Base-by-base conservation (phyloP, 2,888 invertebrate species). In the Leptogaster cylindrica region DNA sequence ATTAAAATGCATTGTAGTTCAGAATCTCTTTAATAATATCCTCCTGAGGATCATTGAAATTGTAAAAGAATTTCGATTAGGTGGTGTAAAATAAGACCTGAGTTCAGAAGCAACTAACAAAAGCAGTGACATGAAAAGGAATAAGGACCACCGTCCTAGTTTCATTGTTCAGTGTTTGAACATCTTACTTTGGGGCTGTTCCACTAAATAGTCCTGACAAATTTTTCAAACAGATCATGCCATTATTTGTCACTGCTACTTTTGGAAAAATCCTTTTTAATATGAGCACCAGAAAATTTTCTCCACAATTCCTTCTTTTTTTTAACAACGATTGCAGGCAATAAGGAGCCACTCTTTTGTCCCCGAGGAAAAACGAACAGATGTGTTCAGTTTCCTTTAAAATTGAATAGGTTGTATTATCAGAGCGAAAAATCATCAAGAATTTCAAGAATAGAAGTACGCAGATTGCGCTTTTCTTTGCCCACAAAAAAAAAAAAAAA, bases 381-480 rank as follows among this genome's bases (percentile, higher is more conserved):
- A 51, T 51, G 51, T 51, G 28, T 14, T 14, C 16, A 14, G 27
- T 6, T 18, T 51, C 28, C 51, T 51, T 28, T 8, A 28, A 51
- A 51, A 28, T 6, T 51, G 28, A 51, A 28, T 16, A 16, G 28
- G 10, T 7, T n/a, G 25, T 16, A 18, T 12, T 27, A 25, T 25
- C 25, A 14, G 51, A 28, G 28, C 28, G 14, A 25, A 10, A 51
- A 27, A 28, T 51, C 12, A 23, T 25, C 20, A 48, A 25, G 20
- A 25, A 25, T 48, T n/a, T 10, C 5, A 18, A 44, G 18, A 10
- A 44, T 20, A 6, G 20, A 16, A 20, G 44, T 20, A 18, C 18
- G 44, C 44, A 23, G 48, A 51, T 51, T 51, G 51, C 51, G 10
- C 48, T 51, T 51, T 51, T 51, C 27, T 51, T 44, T n/a, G 16